These are phyloP conservation scores for Merluccius polli DNA, from an alignment of 2,797 vertebrate genomes.

Conservation along the genomic window DNA sequence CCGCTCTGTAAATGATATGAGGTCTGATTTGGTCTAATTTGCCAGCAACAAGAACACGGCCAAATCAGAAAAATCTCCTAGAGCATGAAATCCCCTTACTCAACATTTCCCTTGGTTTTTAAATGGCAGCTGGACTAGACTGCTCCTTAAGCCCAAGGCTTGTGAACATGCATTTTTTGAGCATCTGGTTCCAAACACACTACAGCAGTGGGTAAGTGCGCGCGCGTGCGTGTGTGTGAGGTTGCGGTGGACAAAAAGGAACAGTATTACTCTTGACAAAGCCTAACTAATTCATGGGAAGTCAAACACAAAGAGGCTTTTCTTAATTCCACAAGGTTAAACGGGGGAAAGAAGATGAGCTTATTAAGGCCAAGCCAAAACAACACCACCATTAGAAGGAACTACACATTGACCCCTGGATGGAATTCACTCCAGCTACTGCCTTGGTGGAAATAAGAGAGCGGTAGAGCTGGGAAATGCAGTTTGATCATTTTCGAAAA, in stretches of 20 bases:
- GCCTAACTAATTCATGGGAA: neutral
- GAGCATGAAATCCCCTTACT: neutral
- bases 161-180: conserved; percentile 21
- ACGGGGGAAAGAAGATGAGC: too few species aligned
- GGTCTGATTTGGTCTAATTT: neutral
- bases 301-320: neutral
- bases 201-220: too few species aligned
- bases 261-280: neutral
- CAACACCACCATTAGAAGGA: conserved; percentile 6
- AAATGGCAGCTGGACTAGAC: neutral
- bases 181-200: neutral
- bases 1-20: neutral
- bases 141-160: conserved; percentile 16
- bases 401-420: neutral
- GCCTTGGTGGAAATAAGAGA: neutral
- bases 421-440: neutral
- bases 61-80: neutral
- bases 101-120: neutral
- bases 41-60: neutral
- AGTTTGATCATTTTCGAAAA: neutral
- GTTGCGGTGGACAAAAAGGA: neutral
- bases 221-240: too few species aligned
- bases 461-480: neutral
- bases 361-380: neutral
- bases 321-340: neutral